phyloP scores from a whole-genome alignment of 92 coral and sea anemone genomes.

The Porites cylindrica region DNA sequence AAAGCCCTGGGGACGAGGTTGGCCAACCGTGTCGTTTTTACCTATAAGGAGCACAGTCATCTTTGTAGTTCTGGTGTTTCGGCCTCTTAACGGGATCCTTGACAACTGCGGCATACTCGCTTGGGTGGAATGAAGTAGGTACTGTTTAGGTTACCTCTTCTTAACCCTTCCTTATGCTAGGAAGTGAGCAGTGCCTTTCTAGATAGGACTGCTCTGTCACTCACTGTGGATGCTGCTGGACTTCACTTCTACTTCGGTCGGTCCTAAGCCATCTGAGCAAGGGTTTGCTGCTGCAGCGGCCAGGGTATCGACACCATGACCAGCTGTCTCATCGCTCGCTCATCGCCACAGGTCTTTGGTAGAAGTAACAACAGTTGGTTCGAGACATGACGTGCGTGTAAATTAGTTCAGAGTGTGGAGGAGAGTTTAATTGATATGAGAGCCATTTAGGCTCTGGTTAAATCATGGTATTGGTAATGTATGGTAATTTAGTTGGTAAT shows the following conservation, averaged over 20 bases:
- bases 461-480: too few species aligned
- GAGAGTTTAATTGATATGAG: background rate
- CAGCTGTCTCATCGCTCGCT: conserved; percentile 44
- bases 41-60: conserved; percentile 23
- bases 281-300: conserved; percentile 50
- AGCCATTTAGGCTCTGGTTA: too few species aligned
- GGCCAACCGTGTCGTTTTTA: conserved; percentile 6
- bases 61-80: conserved; percentile 22
- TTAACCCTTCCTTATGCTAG: conserved; percentile 59
- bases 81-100: conserved; percentile 56
- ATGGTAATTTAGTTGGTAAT: too few species aligned
- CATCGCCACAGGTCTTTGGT: conserved; percentile 53
- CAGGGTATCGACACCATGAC: conserved; percentile 60
- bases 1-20: too few species aligned
- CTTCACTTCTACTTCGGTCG: conserved; percentile 39
- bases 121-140: conserved; percentile 37
- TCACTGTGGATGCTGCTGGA: conserved; percentile 56
- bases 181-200: conserved; percentile 76
- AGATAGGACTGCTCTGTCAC: conserved; percentile 71
- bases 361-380: background rate
- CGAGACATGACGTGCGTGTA: conserved; percentile 44
- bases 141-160: conserved; percentile 74
- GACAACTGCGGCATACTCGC: conserved; percentile 57
- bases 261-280: conserved; percentile 58
- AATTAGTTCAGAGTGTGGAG: conserved; percentile 32